A percentile compares a stretch with the other conserved stretches of the same genome.
phyloP scores from a whole-genome alignment of 2,113 vertebrate genomes.

The Donacobius atricapilla region DNA sequence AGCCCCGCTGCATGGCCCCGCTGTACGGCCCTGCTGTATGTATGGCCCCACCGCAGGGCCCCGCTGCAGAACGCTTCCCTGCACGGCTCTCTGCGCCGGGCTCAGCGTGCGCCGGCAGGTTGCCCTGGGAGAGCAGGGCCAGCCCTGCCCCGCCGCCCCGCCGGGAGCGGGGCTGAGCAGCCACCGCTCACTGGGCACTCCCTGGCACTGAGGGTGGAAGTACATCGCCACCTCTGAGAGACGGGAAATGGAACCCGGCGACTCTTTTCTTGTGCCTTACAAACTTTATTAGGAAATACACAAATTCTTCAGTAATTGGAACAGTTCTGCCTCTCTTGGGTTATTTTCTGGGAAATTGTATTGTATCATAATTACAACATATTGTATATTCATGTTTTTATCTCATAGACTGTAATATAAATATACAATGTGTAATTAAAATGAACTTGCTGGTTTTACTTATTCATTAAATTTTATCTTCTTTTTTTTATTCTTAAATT shows the following conservation, averaged over 20 bases:
- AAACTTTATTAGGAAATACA: not conserved
- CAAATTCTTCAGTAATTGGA: not conserved
- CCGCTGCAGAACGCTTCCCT: not conserved
- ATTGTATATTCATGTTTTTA: not conserved
- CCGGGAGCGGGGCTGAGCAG: not conserved
- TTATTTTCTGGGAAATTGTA: not conserved
- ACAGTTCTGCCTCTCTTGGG: not conserved
- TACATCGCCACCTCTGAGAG: not conserved
- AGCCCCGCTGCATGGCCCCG: too few relatives aligned
- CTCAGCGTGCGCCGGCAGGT: fast-evolving
- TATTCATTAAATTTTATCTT: not conserved
- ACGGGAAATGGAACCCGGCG: too few relatives aligned
- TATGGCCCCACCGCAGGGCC: too few relatives aligned
- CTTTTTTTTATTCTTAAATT: not conserved
- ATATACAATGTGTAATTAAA: not conserved
- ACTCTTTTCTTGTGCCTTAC: not conserved
- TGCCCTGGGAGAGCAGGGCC: not conserved
- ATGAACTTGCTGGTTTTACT: not conserved
- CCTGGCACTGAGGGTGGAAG: not conserved
- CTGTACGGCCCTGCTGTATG: not conserved
- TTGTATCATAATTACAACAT: not conserved
- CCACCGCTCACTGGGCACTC: not conserved
- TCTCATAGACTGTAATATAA: not conserved
- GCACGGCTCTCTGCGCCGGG: not conserved
- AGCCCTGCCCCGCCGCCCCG: not conserved